These are phyloP conservation scores for Norana najaformis DNA, from an alignment of 2,888 invertebrate species.

Conservation along the genomic window DNA sequence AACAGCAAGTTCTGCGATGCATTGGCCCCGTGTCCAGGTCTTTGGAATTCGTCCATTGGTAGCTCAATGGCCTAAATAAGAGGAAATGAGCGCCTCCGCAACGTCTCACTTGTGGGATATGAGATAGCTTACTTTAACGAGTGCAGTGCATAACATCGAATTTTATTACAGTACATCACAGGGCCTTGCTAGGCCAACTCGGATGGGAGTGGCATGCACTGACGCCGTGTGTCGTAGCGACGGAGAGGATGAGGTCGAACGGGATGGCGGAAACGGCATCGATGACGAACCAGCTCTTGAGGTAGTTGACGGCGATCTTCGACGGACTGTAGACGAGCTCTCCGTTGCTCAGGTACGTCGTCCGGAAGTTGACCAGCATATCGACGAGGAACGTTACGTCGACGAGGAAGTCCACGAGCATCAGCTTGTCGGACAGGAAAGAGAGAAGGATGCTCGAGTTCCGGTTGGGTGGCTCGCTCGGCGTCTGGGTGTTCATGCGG, in stretches of 20 bases:
- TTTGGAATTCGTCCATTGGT: no score
- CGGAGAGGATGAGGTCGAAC: constrained; percentile 84
- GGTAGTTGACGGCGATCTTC: constrained; percentile 61
- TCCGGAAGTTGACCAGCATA: constrained; percentile 62
- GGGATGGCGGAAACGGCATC: constrained; percentile 98
- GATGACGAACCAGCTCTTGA: constrained; percentile 88
- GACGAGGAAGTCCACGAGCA: constrained; percentile 62
- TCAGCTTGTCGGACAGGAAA: constrained; percentile 59
- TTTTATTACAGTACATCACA: neutral
- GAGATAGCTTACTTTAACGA: no score
- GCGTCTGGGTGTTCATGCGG: constrained; percentile 57
- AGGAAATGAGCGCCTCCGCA: no score
- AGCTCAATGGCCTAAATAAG: no score
- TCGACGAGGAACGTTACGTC: constrained; percentile 63
- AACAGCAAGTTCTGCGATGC: no score
- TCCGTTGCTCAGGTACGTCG: constrained; percentile 61
- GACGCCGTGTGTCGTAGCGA: constrained; percentile 62
- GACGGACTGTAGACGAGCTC: constrained; percentile 60
- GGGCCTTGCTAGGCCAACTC: no score
- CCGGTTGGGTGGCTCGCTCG: neutral
- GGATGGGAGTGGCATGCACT: constrained; percentile 44
- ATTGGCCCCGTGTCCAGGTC: no score
- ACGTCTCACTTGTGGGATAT: no score
- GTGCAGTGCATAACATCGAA: no score
- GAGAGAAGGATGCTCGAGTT: constrained; percentile 50